Base-by-base conservation (phyloP, 1,140 invertebrate species). In the Drosophila sproati region DNA sequence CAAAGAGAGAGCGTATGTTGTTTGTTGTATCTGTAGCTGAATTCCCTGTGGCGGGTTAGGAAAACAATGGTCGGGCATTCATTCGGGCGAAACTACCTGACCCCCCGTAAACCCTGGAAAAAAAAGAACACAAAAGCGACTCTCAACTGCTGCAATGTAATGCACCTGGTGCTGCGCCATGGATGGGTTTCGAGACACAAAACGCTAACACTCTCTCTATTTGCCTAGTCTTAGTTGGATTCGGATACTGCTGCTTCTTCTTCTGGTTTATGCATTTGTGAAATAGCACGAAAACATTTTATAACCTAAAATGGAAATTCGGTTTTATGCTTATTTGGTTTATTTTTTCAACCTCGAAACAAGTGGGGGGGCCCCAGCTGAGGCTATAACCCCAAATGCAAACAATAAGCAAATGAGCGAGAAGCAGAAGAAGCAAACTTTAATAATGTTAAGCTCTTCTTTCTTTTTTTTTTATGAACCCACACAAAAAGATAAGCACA, bases 271-370 rank as follows among this genome's bases (percentile, higher is more conserved):
- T 80, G 85, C 78, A 80, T 87, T 88, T 89, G 85, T 88, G 80
- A 88, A 76, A 76, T 64, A 72, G 60, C 55, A 76, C 50, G 55
- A 48, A 66, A 80, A 83, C 69, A 87, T 89, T 88, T 88, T 89
- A 88, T 83, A 88, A 80, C 80, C 82, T 69, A 83, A 88, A 80
- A 88, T 74, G 80, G 85, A 88, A 88, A 77, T 82, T 66, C 51
- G 62, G 62, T 39, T 69, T 66, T 71, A 45, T 73, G 60, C 76
- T 37, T 73, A 48, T 78, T 37, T 63, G 66, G 28, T 77, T 83
- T 87, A 80, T 87, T 83, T 74, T 68, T 85, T 83, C 73, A 83
- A 60, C 80, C 77, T 88, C 83, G 76, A 82, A 82, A 77, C 64
- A 77, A 73, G 77, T 77, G 77, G 69, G 56, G 56, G 60, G 34